Evolutionary conservation across 1,140 invertebrate species (phyloP).

Genomic region (Zaprionus capensis): DNA sequence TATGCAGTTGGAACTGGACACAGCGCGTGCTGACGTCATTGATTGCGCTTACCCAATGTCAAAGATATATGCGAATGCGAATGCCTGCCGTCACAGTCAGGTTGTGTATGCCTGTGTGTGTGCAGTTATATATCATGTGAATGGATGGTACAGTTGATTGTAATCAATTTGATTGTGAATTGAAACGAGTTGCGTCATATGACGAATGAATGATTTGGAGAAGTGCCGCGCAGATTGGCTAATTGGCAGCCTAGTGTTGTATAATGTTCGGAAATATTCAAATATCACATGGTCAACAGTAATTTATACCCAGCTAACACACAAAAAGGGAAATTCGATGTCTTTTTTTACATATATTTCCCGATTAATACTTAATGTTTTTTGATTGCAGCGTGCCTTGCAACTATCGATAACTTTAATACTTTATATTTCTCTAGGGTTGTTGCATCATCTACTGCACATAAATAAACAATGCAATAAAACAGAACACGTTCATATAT

Average conservation of each 20-base stretch:
- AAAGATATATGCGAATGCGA: slow-evolving; percentile 11
- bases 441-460: background rate
- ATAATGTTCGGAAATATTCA: slow-evolving; percentile 1
- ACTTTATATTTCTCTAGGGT: background rate
- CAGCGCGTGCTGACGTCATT: slow-evolving; percentile 57
- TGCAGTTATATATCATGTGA: slow-evolving; percentile 3
- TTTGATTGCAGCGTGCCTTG: background rate
- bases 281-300: slow-evolving; percentile 2
- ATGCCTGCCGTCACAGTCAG: background rate
- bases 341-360: background rate
- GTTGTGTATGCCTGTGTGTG: background rate
- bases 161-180: slow-evolving; percentile 40
- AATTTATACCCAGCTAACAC: no score
- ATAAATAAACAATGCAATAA: background rate
- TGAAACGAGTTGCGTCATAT: slow-evolving; percentile 28
- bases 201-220: slow-evolving; percentile 9
- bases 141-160: slow-evolving; percentile 30
- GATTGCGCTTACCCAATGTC: slow-evolving; percentile 27
- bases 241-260: slow-evolving; percentile 32
- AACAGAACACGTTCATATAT: slow-evolving; percentile 1
- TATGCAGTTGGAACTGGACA: slow-evolving; percentile 65
- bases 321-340: no score
- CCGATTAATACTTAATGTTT: background rate
- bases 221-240: background rate
- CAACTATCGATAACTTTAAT: background rate